A percentile compares a stretch with the other conserved stretches of the same genome.
These are phyloP conservation scores for Casuarius casuarius DNA, from an alignment of 2,113 vertebrate species.

Conservation along the genomic window DNA sequence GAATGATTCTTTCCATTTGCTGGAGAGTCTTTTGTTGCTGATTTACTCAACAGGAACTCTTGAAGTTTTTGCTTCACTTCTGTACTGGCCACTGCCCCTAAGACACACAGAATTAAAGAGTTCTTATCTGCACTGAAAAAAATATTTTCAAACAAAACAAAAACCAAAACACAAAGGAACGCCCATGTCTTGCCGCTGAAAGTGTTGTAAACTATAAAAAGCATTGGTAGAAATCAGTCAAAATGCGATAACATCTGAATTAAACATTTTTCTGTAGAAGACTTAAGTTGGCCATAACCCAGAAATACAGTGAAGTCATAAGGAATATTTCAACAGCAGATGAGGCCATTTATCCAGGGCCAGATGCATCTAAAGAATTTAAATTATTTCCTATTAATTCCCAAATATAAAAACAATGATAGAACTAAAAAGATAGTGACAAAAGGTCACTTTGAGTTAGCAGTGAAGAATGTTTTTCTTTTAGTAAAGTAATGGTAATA, in stretches of 20 bases:
- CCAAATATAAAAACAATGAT: not conserved
- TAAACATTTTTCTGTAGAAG: not conserved
- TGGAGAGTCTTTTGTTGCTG: slow-evolving; percentile 89
- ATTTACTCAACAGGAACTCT: slow-evolving; percentile 98
- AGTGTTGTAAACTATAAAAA: not conserved
- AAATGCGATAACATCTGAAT: slow-evolving; percentile 17
- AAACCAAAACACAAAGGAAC: not conserved
- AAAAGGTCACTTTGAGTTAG: slow-evolving; percentile 31
- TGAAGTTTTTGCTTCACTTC: slow-evolving; percentile 99
- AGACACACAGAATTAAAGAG: slow-evolving; percentile 57
- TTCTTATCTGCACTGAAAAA: not conserved
- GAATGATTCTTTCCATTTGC: slow-evolving; percentile 87
- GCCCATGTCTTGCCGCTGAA: not conserved
- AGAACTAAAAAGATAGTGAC: slow-evolving; percentile 21
- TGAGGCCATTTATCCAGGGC: slow-evolving; percentile 15
- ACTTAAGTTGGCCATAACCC: not conserved
- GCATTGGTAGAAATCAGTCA: slow-evolving; percentile 2
- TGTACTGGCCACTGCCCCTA: slow-evolving; percentile 96
- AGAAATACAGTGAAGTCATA: slow-evolving; percentile 32
- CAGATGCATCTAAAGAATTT: slow-evolving; percentile 56
- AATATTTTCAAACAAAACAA: not conserved
- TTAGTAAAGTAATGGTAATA: not conserved
- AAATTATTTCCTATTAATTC: slow-evolving; percentile 48
- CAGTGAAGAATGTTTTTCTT: not conserved
- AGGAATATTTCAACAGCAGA: slow-evolving; percentile 30